Conservation (phyloP, 1,140 invertebrate genomes). For the Brachionus paranguensis region DNA sequence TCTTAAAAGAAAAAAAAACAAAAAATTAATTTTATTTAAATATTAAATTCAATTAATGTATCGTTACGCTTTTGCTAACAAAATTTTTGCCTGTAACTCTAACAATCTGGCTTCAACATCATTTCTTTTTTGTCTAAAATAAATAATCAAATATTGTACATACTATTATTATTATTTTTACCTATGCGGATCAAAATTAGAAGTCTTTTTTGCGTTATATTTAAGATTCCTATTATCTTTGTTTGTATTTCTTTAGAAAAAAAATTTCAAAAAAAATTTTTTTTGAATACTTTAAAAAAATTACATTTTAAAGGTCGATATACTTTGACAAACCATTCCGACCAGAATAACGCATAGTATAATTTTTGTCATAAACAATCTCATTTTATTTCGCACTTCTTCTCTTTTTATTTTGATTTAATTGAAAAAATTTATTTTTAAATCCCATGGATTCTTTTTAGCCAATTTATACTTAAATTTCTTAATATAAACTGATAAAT, state of each 20-base stretch:
- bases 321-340: background rate
- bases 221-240: background rate
- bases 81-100: constrained; percentile 18
- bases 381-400: background rate
- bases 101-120: constrained; percentile 20
- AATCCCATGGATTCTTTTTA: background rate
- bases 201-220: background rate
- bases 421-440: background rate
- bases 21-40: background rate
- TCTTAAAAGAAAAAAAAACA: background rate
- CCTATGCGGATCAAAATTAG: background rate
- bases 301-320: background rate
- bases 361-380: background rate
- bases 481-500: background rate
- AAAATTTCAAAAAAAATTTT: background rate
- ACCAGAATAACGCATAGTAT: background rate
- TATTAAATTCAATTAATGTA: background rate
- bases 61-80: background rate
- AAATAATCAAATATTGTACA: background rate
- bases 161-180: background rate
- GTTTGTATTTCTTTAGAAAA: background rate
- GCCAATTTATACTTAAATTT: background rate
- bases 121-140: background rate
- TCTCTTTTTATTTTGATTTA: background rate
- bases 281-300: background rate